Evolutionary conservation across 2,888 invertebrate species (phyloP).

Genomic region (Callyntrura sp.): DNA sequence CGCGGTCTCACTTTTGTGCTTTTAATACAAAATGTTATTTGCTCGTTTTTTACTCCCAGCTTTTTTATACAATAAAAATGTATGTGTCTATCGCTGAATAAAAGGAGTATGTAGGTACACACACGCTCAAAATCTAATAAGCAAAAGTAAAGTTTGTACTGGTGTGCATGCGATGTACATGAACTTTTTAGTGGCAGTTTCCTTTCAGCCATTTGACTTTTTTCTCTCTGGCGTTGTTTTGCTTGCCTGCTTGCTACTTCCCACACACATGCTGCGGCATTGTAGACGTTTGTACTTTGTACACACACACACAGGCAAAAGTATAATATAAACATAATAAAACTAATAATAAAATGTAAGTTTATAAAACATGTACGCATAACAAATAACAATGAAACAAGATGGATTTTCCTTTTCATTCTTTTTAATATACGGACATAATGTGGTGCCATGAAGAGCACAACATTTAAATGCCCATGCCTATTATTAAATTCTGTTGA

Average conservation of each 20-base stretch:
- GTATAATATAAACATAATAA: constrained; percentile 37
- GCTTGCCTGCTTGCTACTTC: constrained; percentile 40
- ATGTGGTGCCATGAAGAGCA: constrained; percentile 7
- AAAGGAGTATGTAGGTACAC: not conserved
- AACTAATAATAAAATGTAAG: constrained; percentile 49
- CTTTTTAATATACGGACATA: constrained; percentile 5
- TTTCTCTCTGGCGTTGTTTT: constrained; percentile 15
- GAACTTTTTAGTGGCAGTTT: constrained; percentile 37
- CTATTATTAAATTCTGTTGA: not conserved
- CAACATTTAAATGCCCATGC: not conserved
- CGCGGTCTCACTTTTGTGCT: constrained; percentile 74
- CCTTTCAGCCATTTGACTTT: constrained; percentile 48
- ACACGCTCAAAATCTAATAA: too few relatives aligned
- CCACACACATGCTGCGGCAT: constrained; percentile 60
- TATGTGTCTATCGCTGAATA: not conserved
- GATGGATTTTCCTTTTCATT: constrained; percentile 37
- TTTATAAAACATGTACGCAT: constrained; percentile 45
- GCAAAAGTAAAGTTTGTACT: not conserved
- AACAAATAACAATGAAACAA: constrained; percentile 53
- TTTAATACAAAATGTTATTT: constrained; percentile 70
- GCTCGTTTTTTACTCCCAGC: constrained; percentile 34
- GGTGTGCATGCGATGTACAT: not conserved
- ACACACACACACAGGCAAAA: constrained; percentile 14
- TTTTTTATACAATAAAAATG: constrained; percentile 5
- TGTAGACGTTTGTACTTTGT: constrained; percentile 29